Conservation (phyloP, 1,140 invertebrate species). For the Liolophura sinensis region DNA sequence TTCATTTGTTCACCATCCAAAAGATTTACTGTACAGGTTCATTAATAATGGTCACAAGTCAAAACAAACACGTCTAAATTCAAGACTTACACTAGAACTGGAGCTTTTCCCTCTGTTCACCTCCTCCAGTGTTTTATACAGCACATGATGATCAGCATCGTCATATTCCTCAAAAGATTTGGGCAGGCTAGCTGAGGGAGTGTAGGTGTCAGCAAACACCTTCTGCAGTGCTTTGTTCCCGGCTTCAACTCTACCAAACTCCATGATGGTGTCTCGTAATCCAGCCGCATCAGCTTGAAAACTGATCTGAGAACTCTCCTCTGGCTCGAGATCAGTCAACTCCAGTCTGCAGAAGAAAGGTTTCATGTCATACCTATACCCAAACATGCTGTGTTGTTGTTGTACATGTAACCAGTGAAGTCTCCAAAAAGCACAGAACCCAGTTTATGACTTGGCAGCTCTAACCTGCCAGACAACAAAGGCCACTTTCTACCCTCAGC, state of each 20-base stretch:
- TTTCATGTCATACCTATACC: too few species aligned
- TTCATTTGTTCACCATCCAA: too few species aligned
- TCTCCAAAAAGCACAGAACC: too few species aligned
- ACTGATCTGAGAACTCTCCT: slow-evolving; percentile 43
- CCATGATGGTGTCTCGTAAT: slow-evolving; percentile 41
- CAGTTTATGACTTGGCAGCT: too few species aligned
- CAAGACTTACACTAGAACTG: slow-evolving; percentile 28
- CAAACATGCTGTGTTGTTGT: not conserved
- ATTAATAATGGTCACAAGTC: too few species aligned
- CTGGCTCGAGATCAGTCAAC: slow-evolving; percentile 37
- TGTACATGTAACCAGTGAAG: not conserved
- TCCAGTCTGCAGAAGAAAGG: slow-evolving; percentile 29
- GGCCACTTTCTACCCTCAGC: too few species aligned
- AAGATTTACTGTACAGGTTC: too few species aligned
- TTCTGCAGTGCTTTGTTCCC: slow-evolving; percentile 26
- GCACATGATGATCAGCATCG: slow-evolving; percentile 50
- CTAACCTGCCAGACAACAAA: too few species aligned
- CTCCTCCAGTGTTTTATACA: slow-evolving; percentile 49
- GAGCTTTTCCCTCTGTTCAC: slow-evolving; percentile 20
- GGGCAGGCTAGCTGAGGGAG: slow-evolving; percentile 42
- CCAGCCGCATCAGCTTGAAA: slow-evolving; percentile 37
- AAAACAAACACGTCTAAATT: not conserved
- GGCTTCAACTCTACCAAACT: slow-evolving; percentile 45
- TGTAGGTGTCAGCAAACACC: slow-evolving; percentile 41
- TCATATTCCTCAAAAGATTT: slow-evolving; percentile 52